Base-by-base conservation (phyloP, 2,797 vertebrate species). In the Kryptopterus vitreolus region DNA sequence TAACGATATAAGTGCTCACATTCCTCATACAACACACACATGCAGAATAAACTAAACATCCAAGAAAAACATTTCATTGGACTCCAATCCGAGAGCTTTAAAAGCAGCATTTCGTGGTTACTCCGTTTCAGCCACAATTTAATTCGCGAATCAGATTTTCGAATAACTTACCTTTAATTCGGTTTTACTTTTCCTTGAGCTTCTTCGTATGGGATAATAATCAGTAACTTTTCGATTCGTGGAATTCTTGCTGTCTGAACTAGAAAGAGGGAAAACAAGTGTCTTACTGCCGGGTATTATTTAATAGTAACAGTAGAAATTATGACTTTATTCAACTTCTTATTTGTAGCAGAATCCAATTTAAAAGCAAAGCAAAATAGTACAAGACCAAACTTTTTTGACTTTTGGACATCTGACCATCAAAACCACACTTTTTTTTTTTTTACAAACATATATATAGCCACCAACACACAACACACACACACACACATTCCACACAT, bases 151-250 rank as follows among this genome's bases (percentile, higher is more conserved):
- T 66, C 10, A 18, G 38, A 68, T 68, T 46, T 18, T 68, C 35
- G 0, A 20, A 58, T 26, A 33, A 4, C 2, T 46, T 46, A 98
- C 98, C 96, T 99, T 94, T 8, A 98, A 83, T 85, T 96, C 97
- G 0, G 94, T 94, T 92, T 97, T 96, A 88, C 95, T 96, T 91
- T 97, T 98, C 77, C 98, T 92, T 33, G 94, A 96, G 88, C 98
- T 99, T 89, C 98, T 94, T 85, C 98, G 93, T 62, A 98, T 95
- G 0, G 97, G 96, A 86, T 91, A 99, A 89, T 96, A 99, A 84
- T 99, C 98, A 0, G 98, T 99, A 76, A 99, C 95, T 82, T 99
- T 99, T 52, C 94, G 90, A 87, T 96, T 98, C 77, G 93, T 95
- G 15, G 91, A 92, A 5, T 91, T 88, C 89, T 94, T 95, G 59